Evolutionary conservation across 2,797 vertebrate species (phyloP).

Genomic region (Astyanax mexicanus): DNA sequence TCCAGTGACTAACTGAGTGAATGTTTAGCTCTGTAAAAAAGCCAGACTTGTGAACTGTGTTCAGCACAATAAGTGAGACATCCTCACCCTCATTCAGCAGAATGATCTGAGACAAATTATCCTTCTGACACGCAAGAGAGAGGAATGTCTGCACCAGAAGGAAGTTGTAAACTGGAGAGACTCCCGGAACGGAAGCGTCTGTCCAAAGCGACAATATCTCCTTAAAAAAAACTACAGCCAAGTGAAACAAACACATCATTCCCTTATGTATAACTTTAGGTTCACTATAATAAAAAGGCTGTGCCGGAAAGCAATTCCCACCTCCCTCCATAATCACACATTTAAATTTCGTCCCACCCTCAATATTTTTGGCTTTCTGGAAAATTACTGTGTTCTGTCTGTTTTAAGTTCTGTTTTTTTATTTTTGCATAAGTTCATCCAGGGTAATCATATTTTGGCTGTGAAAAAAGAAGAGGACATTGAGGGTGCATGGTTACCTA

Average conservation of each 20-base stretch:
- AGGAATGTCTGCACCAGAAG: constrained; percentile 82
- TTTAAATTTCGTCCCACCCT: neutral
- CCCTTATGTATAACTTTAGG: constrained; percentile 2
- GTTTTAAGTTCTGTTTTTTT: neutral
- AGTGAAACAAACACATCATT: constrained; percentile 51
- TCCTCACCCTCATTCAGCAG: constrained; percentile 79
- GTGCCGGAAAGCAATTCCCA: neutral
- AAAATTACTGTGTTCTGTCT: neutral
- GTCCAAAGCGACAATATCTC: constrained; percentile 76
- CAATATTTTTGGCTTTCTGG: neutral
- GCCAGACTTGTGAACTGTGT: no score
- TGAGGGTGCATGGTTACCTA: no score
- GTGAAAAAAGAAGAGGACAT: no score
- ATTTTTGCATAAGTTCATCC: no score
- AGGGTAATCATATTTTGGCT: no score
- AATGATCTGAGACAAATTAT: constrained; percentile 79
- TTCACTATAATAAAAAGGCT: no score
- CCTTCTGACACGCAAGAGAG: constrained; percentile 52
- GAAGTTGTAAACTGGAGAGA: constrained; percentile 82
- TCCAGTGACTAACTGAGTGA: no score
- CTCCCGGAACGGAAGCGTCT: constrained; percentile 77
- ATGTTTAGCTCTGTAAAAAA: no score
- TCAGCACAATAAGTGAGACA: constrained; percentile 52
- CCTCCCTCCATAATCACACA: neutral
- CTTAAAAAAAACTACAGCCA: constrained; percentile 71